Evolutionary conservation across 1,140 invertebrate species (phyloP), one percentile per base, ranked within the genome.

Genomic region (Brachionus asplanchnoidis): DNA sequence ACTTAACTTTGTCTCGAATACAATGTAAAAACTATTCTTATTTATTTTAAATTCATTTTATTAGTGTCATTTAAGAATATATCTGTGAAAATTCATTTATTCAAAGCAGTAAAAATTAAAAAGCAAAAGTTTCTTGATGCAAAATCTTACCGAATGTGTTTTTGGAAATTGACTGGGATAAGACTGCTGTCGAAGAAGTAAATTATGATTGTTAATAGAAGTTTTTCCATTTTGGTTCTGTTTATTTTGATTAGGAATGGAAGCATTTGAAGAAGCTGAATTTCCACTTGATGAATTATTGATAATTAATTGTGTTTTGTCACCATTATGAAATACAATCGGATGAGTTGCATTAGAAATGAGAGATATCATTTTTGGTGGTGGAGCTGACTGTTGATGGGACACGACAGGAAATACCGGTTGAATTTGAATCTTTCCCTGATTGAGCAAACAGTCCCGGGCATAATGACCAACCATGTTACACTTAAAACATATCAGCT

Each of bases 1-100:
- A 36, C 32, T 36, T 7, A 0, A 36, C 26, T 28, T 3, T 28
- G 1, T 28, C 26, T 28, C 26, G 26, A 3, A 36, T 36, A 36
- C 0, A 36, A 36, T 36, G 32, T 0, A 36, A 7, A 5, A 36
- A 36, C 32, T 36, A 36, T 36, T 36, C 32, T 36, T 36, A 36
- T 36, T 36, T 5, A 6, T 7, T 36, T 70, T 32, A 70, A n/a
- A 28, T 70, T n/a, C 5, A 66, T 36, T n/a, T n/a, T 36, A 28
- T 40, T 20, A 36, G 9, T 46, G 44, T 68, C 32, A 68, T 68
- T 40, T 68, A 32, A 68, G 26, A 68, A 68, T 32, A 68, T 23
- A 73, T 73, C 68, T 73, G 68, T 73, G 68, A 42, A 77, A 77
- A 46, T 50, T 77, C 40, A 77, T 50, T 77, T 77, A 77, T 46